Base-by-base conservation (phyloP, 1,140 invertebrate species). In the Tenebrio molitor region DNA sequence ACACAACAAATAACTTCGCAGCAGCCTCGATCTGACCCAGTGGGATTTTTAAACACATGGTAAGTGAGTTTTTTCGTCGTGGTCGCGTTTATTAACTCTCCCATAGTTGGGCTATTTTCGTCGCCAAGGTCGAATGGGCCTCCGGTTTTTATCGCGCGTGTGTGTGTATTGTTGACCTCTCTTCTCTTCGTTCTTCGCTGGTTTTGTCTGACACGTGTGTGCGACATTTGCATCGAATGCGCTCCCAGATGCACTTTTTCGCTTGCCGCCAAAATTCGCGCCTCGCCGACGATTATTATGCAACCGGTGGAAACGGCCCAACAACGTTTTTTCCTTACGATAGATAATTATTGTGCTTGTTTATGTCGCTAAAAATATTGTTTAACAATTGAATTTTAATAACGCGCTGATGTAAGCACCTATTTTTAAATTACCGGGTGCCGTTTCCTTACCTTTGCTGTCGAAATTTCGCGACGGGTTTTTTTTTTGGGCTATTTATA, bases 1-100 rank as follows among this genome's bases (percentile, higher is more conserved):
- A 16, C 14, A 65, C 29, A 44, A 66, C 64, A 66, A 58, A 58
- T 58, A 21, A 12, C 50, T 58, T 10, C 16, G 42, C 36, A 39
- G 39, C 39, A 62, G 53, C 29, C 44, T 50, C 46, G 53, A 39
- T 58, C 36, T 58, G 19, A 68, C 53, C 44, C 64, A 53, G 12
- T 73, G 12, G 64, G 46, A 68, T 68, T 67, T 62, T 73, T 62
- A 39, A 73, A 73, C 71, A 73, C 71, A 73, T 73, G 71, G 71
- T 73, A 36, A 73, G 71, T 73, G 29, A 10, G 17, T 53, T 53
- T 53, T 41, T 65, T 41, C 17, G 12, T 63, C n/a, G n/a, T n/a
- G n/a, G n/a, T n/a, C n/a, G 19, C 34, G 39, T 65, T 58, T 46
- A 10, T 10, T 58, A 19, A 29, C 50, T 71, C 62, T 63, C 39